These are phyloP conservation scores for Taurulus bubalis DNA, from an alignment of 2,113 vertebrate species.

Conservation along the genomic window DNA sequence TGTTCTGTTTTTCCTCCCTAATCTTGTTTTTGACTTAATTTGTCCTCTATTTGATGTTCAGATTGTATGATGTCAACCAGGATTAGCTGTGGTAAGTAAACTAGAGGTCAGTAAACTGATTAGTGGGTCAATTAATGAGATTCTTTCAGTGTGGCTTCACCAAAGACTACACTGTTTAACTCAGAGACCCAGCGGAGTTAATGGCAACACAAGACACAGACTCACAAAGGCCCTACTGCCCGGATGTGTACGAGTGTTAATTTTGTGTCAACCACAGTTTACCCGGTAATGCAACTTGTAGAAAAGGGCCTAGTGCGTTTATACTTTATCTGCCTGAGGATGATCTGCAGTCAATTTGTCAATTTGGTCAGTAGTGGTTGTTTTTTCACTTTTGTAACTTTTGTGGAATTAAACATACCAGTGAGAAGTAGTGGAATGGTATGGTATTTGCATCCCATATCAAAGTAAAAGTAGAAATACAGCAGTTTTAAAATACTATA, in stretches of 20 bases:
- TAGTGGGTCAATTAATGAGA: slow-evolving; percentile 67
- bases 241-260: background rate
- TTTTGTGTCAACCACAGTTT: slow-evolving; percentile 19
- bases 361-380: background rate
- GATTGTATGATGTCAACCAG: slow-evolving; percentile 67
- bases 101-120: slow-evolving; percentile 65
- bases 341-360: slow-evolving; percentile 14
- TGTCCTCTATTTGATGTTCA: slow-evolving; percentile 64
- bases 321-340: background rate
- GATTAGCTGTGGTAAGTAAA: slow-evolving; percentile 77
- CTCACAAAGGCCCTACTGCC: background rate
- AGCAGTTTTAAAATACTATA: background rate
- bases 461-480: background rate
- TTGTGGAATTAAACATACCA: background rate
- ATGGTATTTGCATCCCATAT: background rate
- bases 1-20: slow-evolving; percentile 51
- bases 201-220: slow-evolving; percentile 12
- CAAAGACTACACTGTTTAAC: slow-evolving; percentile 47
- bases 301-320: slow-evolving; percentile 21
- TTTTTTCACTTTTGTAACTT: background rate
- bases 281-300: slow-evolving; percentile 39
- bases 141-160: slow-evolving; percentile 28
- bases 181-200: slow-evolving; percentile 20
- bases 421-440: background rate
- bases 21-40: slow-evolving; percentile 69